A percentile compares a stretch with the other conserved stretches of the same genome.
Evolutionary conservation across 2,797 vertebrate genomes (phyloP).

Genomic region (Eulemur mongoz): DNA sequence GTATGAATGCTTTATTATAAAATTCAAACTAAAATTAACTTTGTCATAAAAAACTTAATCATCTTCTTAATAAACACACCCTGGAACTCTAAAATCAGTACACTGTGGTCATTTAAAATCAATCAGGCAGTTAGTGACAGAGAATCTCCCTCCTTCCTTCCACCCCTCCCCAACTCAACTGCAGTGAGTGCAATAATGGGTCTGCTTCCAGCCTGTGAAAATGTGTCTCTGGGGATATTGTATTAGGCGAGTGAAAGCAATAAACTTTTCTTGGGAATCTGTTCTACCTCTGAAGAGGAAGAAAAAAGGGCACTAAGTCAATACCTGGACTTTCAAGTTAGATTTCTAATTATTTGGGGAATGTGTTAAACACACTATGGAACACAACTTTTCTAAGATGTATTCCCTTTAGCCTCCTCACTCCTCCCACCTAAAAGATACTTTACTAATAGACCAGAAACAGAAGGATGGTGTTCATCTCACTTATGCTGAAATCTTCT

Average conservation of each 20-base stretch:
- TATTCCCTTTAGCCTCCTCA: not conserved
- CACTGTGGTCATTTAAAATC: slow-evolving; percentile 34
- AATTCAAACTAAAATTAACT: slow-evolving; percentile 72
- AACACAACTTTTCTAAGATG: not conserved
- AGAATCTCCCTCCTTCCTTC: slow-evolving; percentile 29
- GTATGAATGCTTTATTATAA: not conserved
- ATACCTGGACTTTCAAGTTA: not conserved
- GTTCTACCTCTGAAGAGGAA: not conserved
- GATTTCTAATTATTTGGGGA: not conserved
- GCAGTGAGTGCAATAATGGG: not conserved
- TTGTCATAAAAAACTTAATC: slow-evolving; percentile 60
- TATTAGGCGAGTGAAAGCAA: slow-evolving; percentile 36
- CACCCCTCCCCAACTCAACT: not conserved
- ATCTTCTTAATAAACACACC: slow-evolving; percentile 57
- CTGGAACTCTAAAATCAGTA: slow-evolving; percentile 50
- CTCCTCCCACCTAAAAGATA: not conserved
- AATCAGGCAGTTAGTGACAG: slow-evolving; percentile 47
- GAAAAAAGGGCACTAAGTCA: not conserved
- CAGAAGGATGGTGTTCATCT: not conserved
- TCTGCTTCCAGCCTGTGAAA: slow-evolving; percentile 5
- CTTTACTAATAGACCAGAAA: slow-evolving; percentile 1
- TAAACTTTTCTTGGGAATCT: slow-evolving; percentile 27
- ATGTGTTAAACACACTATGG: not conserved
- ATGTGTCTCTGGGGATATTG: slow-evolving; percentile 17
- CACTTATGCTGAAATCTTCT: not conserved